Base-by-base conservation (phyloP, 23 tunicate species). In the Halocynthia roretzi region DNA sequence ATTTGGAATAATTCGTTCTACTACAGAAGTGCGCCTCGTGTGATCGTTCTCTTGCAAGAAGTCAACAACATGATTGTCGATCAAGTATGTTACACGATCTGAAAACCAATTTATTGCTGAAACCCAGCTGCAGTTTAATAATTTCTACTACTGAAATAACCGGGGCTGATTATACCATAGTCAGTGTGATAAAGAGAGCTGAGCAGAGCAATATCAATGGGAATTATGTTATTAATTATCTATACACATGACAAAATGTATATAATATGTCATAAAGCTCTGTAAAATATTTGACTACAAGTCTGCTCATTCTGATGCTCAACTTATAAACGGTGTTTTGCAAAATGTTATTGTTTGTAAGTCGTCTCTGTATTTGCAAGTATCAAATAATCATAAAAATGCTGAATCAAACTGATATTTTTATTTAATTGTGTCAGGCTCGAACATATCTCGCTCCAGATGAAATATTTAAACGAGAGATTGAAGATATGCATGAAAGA, bases 51-150 rank as follows among this genome's bases (percentile, higher is more conserved):
- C 8, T 81, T 90, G 50, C 97, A 90, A 71, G 90, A 90, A 77
- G 77, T 90, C 72, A 85, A 81, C 75, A 85, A 90, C 81, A 85
- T 85, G 90, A 84, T 90, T 57, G 87, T 90, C 61, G 90, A 85
- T 76, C 97, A 90, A 69, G 97, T 90, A 55, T 53, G 77, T 9
- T 2, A 31, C 44, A 1, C 44, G 2, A 31, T 31, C 44, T 31
- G 1, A 4, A 31, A 31, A 31, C 44, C 44, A 31, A 31, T 31
- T 31, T 31, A 31, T 31, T 31, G 44, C 1, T 31, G 44, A 31
- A 31, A 31, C 44, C 44, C 2, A 31, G 44, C 44, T 31, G 44
- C 44, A 31, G 44, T 76, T 14, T 48, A 48, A 72, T 15, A 14
- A 72, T 44, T 51, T 72, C 21, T 20, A 0, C 71, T 18, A 67